Evolutionary conservation across 2,113 vertebrate genomes (phyloP).

Genomic region (Plectropomus leopardus): DNA sequence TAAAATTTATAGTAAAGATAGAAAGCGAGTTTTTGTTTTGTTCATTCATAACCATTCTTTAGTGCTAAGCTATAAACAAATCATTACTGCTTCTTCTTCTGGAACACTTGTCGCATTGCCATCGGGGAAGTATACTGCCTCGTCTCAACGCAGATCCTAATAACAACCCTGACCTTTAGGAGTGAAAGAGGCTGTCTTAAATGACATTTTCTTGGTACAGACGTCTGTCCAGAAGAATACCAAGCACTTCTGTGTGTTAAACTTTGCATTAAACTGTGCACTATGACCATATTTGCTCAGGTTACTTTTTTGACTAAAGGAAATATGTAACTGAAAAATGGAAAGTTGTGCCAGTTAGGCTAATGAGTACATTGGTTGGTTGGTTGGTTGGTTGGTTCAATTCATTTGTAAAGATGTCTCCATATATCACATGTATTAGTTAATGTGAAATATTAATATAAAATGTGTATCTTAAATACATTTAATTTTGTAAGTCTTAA

Average conservation of each 20-base stretch:
- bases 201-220: slow-evolving; percentile 5
- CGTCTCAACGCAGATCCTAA: background rate
- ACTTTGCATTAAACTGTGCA: background rate
- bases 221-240: background rate
- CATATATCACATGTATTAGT: background rate
- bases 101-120: background rate
- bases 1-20: background rate
- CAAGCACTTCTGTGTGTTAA: background rate
- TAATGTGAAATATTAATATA: background rate
- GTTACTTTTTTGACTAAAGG: background rate
- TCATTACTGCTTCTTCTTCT: slow-evolving; percentile 17
- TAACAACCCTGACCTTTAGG: slow-evolving; percentile 32
- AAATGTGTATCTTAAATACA: background rate
- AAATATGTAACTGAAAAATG: slow-evolving; percentile 2
- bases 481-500: background rate
- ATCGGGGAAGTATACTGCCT: background rate
- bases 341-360: background rate
- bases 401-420: background rate
- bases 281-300: background rate
- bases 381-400: no score
- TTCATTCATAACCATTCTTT: background rate
- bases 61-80: slow-evolving; percentile 4
- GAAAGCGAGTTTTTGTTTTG: slow-evolving; percentile 6
- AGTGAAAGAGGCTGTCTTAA: slow-evolving; percentile 20
- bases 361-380: background rate